Evolutionary conservation across 2,888 invertebrate species (phyloP).

Genomic region (Erebia ligea): DNA sequence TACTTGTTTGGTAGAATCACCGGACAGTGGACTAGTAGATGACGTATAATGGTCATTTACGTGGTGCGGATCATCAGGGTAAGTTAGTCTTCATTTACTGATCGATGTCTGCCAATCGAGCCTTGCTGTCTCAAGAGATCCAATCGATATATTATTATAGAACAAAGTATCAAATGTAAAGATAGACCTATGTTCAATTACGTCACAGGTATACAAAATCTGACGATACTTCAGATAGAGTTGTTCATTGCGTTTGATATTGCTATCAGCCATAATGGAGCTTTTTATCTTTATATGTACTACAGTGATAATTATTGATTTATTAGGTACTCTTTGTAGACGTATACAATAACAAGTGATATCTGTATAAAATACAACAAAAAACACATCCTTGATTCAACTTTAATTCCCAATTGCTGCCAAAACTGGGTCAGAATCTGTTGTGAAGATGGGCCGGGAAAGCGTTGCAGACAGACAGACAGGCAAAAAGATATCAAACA

Average conservation of each 20-base stretch:
- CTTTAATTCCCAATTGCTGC: not conserved
- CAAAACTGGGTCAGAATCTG: too few species aligned
- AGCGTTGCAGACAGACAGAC: too few species aligned
- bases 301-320: slow-evolving; percentile 7
- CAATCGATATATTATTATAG: too few species aligned
- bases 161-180: too few species aligned
- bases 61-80: not conserved
- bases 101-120: too few species aligned
- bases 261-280: slow-evolving; percentile 5
- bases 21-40: too few species aligned
- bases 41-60: not conserved
- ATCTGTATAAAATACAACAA: not conserved
- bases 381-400: not conserved
- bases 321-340: not conserved
- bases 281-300: not conserved
- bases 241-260: not conserved
- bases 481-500: too few species aligned
- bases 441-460: too few species aligned
- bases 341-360: not conserved
- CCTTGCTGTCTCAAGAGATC: too few species aligned
- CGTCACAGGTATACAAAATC: not conserved
- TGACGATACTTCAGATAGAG: slow-evolving; percentile 2
- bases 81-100: too few species aligned
- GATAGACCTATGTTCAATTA: not conserved
- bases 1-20: not conserved